Conservation (phyloP, 2,113 vertebrate species). For the Syngnathus scovelli region DNA sequence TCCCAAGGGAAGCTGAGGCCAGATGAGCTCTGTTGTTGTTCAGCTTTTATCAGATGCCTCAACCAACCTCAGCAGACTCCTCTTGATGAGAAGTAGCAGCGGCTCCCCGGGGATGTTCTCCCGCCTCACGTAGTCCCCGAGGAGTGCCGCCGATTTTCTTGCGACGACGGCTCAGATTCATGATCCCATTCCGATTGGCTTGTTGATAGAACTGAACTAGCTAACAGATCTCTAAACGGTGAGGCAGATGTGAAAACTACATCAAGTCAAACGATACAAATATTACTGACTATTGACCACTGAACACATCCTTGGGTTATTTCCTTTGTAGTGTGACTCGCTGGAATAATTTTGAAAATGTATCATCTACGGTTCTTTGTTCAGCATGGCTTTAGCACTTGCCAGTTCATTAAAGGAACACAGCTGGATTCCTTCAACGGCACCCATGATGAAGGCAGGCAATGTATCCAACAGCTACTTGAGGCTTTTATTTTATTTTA, state of each 20-base stretch:
- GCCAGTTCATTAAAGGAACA: neutral
- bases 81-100: slow-evolving; percentile 3
- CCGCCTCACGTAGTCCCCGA: neutral
- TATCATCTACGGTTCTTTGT: neutral
- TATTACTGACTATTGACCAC: neutral
- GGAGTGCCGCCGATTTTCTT: neutral
- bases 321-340: neutral
- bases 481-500: neutral
- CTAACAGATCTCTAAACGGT: neutral
- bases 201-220: neutral
- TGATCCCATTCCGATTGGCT: neutral
- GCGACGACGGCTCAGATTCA: neutral
- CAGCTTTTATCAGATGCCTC: neutral
- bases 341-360: neutral
- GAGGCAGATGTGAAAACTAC: neutral
- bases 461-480: neutral
- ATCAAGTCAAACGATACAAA: neutral
- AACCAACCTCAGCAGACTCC: slow-evolving; percentile 3
- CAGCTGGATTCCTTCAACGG: neutral
- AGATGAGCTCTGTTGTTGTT: neutral
- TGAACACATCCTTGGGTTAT: neutral
- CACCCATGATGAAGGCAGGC: neutral
- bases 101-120: neutral
- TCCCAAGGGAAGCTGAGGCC: slow-evolving; percentile 1
- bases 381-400: neutral